Evolutionary conservation across 1,140 invertebrate species (phyloP), one percentile per base, ranked within the genome.

Genomic region (Laodelphax striatellus): DNA sequence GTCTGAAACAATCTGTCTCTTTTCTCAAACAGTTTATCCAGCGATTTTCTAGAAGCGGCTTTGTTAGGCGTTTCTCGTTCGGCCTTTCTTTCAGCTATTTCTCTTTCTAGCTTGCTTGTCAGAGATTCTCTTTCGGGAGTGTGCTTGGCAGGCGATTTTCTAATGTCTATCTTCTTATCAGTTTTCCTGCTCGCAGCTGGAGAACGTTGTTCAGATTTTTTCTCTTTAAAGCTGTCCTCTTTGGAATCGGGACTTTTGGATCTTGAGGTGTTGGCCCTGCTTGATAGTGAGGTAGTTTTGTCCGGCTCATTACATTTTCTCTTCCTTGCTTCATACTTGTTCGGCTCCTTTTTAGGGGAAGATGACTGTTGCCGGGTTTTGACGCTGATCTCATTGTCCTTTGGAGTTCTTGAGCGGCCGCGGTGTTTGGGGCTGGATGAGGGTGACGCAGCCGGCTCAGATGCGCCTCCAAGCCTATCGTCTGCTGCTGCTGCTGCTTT

Each of bases 101-200:
- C 64, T 60, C 64, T 60, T 52, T 67, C 62, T 34, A 67, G 46
- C 43, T 59, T 63, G 55, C 64, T 67, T 1, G 58, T 52, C 11
- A 63, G 31, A 19, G 62, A 63, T 21, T 65, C 57, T 17, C 38
- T 21, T 58, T 61, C 52, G 11, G 22, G 22, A 11, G 34, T 38
- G 22, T 55, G 31, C 11, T 34, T 24, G 11, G 11, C 28, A n/a
- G 54, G 44, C 0, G 50, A 38, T 16, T 55, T 55, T 61, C 42
- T 61, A 21, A 13, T 38, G 17, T 63, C 63, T 69, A 67, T 21
- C 75, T 79, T 82, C 77, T 84, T 82, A 74, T 85, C 78, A 79
- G 77, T 70, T 81, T 86, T 81, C 81, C 82, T 78, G 79, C 84
- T 66, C 83, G 80, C 63, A 85, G 77, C 64, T 77, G 77, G 73